These are phyloP conservation scores for Melopsittacus undulatus DNA, from an alignment of 2,797 vertebrate genomes.

Conservation along the genomic window DNA sequence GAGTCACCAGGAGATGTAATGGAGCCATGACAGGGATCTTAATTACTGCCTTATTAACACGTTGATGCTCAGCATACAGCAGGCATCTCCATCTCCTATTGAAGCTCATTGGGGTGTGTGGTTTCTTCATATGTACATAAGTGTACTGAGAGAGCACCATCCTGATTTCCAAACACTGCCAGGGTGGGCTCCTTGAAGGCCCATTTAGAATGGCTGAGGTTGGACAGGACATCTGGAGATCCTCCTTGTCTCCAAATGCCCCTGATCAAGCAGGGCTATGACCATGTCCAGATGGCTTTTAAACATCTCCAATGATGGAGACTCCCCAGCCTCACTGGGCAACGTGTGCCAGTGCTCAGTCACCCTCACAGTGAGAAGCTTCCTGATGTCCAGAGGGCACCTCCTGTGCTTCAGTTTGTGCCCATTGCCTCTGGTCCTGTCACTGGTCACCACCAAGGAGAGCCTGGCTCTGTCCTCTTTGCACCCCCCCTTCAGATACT, in stretches of 20 bases:
- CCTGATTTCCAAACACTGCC: not conserved
- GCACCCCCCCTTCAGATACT: not conserved
- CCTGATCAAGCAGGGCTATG: not conserved
- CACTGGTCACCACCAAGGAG: not conserved
- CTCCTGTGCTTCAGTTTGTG: not conserved
- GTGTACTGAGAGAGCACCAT: not conserved
- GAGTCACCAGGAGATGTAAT: not conserved
- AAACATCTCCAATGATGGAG: not conserved
- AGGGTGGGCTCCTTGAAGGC: not conserved
- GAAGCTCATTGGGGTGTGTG: not conserved
- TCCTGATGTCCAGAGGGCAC: not conserved
- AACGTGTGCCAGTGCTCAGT: not conserved
- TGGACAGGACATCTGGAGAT: not conserved
- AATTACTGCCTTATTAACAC: not conserved
- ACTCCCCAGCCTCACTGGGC: not conserved
- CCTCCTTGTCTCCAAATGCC: rapidly evolving
- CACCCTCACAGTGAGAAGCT: not conserved
- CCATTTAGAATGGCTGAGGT: not conserved
- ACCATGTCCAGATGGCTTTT: rapidly evolving
- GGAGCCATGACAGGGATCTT: rapidly evolving
- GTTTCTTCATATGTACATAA: not conserved
- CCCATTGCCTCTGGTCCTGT: not conserved
- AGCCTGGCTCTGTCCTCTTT: not conserved
- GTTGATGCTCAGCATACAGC: rapidly evolving
- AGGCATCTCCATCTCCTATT: not conserved